These are phyloP conservation scores for Cebidichthys violaceus DNA, from an alignment of 2,113 vertebrate genomes.

Conservation along the genomic window DNA sequence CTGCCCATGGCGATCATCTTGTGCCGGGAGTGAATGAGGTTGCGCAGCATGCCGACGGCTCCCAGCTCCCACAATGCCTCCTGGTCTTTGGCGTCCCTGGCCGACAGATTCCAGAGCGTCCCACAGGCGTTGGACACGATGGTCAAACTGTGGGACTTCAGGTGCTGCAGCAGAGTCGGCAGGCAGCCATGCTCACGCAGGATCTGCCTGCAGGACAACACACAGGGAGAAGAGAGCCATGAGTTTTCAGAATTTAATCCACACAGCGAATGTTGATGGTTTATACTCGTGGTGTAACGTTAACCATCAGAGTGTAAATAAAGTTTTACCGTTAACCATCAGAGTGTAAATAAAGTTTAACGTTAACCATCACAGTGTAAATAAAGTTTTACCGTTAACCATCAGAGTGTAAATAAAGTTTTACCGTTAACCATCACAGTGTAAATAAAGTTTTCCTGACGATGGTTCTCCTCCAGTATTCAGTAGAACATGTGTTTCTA, in stretches of 20 bases:
- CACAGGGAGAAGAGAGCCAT: neutral
- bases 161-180: constrained; percentile 95
- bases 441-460: no score
- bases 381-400: no score
- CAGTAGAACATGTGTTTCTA: no score
- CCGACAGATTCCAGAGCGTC: constrained; percentile 98
- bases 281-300: no score
- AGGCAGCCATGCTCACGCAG: constrained; percentile 95
- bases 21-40: constrained; percentile 98
- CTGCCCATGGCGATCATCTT: constrained; percentile 99
- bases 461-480: no score
- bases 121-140: constrained; percentile 99
- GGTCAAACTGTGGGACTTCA: constrained; percentile 98
- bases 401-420: no score
- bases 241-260: neutral
- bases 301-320: no score
- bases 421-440: no score
- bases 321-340: no score
- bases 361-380: no score
- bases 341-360: no score
- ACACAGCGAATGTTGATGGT: neutral
- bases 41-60: constrained; percentile 98
- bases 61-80: constrained; percentile 98
- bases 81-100: constrained; percentile 95
- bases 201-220: constrained; percentile 89